Percentiles rank a stretch among this genome's conserved stretches.
These are phyloP conservation scores for Acrobasis suavella DNA, from an alignment of 2,888 invertebrate species.

Conservation along the genomic window DNA sequence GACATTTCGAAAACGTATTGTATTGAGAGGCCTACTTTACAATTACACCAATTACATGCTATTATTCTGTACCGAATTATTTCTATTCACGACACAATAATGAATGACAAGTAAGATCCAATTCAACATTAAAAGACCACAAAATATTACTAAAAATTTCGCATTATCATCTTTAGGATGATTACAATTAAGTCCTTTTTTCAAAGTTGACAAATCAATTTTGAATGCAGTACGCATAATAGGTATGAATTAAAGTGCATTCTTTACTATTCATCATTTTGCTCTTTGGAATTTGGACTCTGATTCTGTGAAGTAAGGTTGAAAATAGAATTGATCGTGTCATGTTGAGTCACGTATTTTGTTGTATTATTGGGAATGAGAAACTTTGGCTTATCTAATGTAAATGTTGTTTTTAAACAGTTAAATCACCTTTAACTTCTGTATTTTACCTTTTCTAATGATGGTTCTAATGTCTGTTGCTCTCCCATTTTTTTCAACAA, in stretches of 20 bases:
- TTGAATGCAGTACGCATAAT: slow-evolving; percentile 28
- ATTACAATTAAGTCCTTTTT: slow-evolving; percentile 20
- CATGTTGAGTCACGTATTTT: slow-evolving; percentile 14
- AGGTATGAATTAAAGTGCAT: slow-evolving; percentile 30
- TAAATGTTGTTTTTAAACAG: neutral
- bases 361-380: neutral
- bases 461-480: neutral
- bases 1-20: slow-evolving; percentile 4
- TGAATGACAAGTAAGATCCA: slow-evolving; percentile 29
- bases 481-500: neutral
- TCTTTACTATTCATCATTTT: slow-evolving; percentile 31
- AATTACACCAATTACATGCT: slow-evolving; percentile 30
- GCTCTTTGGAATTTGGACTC: slow-evolving; percentile 29
- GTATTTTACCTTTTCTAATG: neutral
- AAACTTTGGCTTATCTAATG: neutral
- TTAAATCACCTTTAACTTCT: neutral
- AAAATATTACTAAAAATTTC: neutral
- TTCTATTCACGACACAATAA: slow-evolving; percentile 31
- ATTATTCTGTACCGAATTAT: slow-evolving; percentile 31
- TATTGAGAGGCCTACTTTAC: slow-evolving; percentile 6
- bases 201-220: neutral
- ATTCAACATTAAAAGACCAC: neutral
- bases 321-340: slow-evolving; percentile 7
- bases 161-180: neutral
- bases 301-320: slow-evolving; percentile 23